Evolutionary conservation across 2,888 invertebrate species (phyloP), one percentile per base, ranked within the genome.

Genomic region (Drosophila quinaria): DNA sequence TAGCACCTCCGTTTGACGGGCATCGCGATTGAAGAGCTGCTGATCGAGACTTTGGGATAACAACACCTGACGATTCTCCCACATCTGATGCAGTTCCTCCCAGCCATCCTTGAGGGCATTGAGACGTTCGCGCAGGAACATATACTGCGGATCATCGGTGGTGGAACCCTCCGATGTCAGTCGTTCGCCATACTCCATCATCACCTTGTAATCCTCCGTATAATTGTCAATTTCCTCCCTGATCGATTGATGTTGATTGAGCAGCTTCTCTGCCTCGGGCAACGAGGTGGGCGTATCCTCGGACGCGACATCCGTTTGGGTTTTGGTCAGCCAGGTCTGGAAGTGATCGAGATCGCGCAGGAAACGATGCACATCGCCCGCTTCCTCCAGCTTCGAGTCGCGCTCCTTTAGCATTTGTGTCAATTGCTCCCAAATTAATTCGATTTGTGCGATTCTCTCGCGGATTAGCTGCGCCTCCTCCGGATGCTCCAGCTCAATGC

Each of bases 141-240:
- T 99, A 94, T 99, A 99, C 93, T 99, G 99, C 46, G 99, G 98
- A 94, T 99, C 99, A 93, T 98, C 96, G 92, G 97, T 96, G 80
- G 98, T 96, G 37, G 95, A 95, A 37, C 96, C 96, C 90, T 97
- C 97, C 67, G 97, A 96, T 55, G 98, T 98, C 81, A 99, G 95
- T 90, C 97, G 95, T 93, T 98, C 98, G 44, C 99, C 99, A 91
- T 99, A 99, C 91, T 99, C 98, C 97, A 99, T 99, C 98, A 99
- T 99, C 94, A 97, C 97, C 89, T 97, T 97, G 92, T 98, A 99
- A 92, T 99, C 99, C 90, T 98, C 98, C 59, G 97, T 98, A 93
- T 99, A 99, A 91, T 99, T 99, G 93, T 99, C 99, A 89, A 99
- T 99, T 94, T 99, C 99, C 92, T 99, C 99, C 91, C 98, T 96